Percentiles rank a stretch among this genome's conserved stretches.
Evolutionary conservation across 2,797 vertebrate species (phyloP).

Genomic region (Micrastur ruficollis): DNA sequence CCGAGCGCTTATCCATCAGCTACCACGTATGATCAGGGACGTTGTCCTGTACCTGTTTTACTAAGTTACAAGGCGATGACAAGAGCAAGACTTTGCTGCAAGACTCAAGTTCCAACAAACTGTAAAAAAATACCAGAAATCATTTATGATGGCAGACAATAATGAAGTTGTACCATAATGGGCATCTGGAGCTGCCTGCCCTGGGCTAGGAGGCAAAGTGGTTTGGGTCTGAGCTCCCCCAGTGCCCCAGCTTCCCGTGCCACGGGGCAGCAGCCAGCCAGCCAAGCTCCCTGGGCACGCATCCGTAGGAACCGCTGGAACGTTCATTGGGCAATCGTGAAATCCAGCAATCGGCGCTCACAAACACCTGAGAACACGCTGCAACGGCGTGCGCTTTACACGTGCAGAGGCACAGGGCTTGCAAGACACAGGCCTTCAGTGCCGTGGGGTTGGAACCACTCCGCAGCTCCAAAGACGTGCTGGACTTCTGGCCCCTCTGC

Average conservation of each 20-base stretch:
- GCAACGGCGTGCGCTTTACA: not conserved
- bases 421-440: not conserved
- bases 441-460: too few relatives aligned
- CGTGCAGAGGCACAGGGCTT: not conserved
- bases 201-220: not conserved
- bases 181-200: not conserved
- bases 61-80: not conserved
- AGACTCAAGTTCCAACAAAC: not conserved
- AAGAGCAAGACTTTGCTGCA: not conserved
- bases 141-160: not conserved
- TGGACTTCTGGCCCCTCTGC: not conserved
- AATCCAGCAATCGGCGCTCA: not conserved
- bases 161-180: not conserved
- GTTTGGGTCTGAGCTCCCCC: not conserved
- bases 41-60: not conserved
- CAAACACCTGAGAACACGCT: not conserved
- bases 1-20: not conserved
- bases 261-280: not conserved
- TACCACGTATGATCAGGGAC: not conserved
- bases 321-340: rapidly evolving
- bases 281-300: not conserved
- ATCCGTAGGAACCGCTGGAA: rapidly evolving
- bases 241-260: not conserved
- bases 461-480: not conserved
- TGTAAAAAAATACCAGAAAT: not conserved